A percentile compares a stretch with the other conserved stretches of the same genome.
These are phyloP conservation scores for Brachypterus glaber DNA, from an alignment of 2,888 invertebrate genomes.

Conservation along the genomic window DNA sequence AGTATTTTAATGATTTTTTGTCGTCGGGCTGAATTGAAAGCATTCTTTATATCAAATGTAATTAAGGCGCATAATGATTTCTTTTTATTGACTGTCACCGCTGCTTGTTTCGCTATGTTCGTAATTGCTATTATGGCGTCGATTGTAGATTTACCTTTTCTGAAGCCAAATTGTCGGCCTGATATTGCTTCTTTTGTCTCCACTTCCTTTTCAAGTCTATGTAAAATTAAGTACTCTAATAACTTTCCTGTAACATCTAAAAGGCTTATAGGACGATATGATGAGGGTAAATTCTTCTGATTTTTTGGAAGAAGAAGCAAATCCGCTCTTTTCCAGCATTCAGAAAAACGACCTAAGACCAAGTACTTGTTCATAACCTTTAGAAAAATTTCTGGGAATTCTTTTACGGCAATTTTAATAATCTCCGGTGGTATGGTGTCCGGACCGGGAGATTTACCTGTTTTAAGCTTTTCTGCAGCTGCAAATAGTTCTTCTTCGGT, in stretches of 20 bases:
- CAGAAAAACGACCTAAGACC: not conserved
- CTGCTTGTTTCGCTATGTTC: too few species aligned
- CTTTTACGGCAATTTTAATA: not conserved
- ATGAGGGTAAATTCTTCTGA: constrained; percentile 4
- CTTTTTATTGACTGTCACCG: too few species aligned
- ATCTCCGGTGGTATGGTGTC: constrained; percentile 7
- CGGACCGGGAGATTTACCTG: constrained; percentile 7
- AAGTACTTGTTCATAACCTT: constrained; percentile 10
- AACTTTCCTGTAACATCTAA: constrained; percentile 9
- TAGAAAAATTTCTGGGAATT: constrained; percentile 2
- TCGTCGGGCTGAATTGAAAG: too few species aligned
- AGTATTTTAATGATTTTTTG: too few species aligned
- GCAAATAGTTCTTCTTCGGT: constrained; percentile 8
- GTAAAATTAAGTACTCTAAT: constrained; percentile 8
- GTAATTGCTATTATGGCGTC: too few species aligned
- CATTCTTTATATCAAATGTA: too few species aligned
- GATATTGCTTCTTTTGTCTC: too few species aligned
- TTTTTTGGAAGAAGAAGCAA: constrained; percentile 7
- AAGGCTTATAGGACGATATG: constrained; percentile 10
- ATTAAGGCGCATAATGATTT: too few species aligned
- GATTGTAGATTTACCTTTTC: too few species aligned
- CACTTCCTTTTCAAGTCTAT: too few species aligned
- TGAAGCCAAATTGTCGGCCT: too few species aligned
- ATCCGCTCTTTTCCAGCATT: constrained; percentile 8
- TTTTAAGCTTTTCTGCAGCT: too few species aligned